Percentiles rank a stretch among this genome's conserved stretches.
phyloP scores from a whole-genome alignment of 2,113 vertebrate species.

The Rhegmatorhina hoffmannsi region DNA sequence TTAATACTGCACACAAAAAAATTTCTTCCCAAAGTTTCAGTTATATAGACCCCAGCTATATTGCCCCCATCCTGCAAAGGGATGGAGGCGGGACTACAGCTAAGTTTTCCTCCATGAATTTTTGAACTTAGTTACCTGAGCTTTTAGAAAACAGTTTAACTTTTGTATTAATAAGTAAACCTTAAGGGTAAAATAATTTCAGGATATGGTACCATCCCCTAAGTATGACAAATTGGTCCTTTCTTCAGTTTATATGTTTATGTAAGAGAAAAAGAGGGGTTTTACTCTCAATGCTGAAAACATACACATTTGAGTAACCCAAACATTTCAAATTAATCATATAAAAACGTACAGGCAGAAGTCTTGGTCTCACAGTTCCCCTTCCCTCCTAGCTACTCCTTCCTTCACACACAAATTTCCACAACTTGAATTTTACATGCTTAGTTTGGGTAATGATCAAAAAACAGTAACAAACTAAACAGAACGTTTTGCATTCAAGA shows the following conservation, averaged over 20 bases:
- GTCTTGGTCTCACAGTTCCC: background rate
- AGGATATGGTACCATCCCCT: background rate
- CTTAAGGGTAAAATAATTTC: background rate
- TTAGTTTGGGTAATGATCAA: background rate
- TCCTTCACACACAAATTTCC: background rate
- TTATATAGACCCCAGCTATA: background rate
- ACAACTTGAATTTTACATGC: background rate
- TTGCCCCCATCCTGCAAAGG: background rate
- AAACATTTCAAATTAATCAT: background rate
- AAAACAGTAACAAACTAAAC: background rate
- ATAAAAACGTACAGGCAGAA: background rate
- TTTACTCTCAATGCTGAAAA: background rate
- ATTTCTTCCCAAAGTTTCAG: background rate
- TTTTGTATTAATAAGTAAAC: background rate
- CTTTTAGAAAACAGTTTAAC: background rate
- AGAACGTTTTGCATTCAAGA: background rate
- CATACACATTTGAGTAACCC: background rate
- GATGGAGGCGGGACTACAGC: background rate
- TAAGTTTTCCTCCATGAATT: background rate
- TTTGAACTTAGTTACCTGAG: background rate
- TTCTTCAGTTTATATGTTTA: background rate
- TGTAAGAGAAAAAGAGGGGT: background rate
- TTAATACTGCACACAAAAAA: background rate
- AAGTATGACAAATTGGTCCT: background rate
- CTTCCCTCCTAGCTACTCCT: background rate